These are phyloP conservation scores for Choristoneura fumiferana DNA, from an alignment of 1,140 invertebrate species.

Conservation along the genomic window DNA sequence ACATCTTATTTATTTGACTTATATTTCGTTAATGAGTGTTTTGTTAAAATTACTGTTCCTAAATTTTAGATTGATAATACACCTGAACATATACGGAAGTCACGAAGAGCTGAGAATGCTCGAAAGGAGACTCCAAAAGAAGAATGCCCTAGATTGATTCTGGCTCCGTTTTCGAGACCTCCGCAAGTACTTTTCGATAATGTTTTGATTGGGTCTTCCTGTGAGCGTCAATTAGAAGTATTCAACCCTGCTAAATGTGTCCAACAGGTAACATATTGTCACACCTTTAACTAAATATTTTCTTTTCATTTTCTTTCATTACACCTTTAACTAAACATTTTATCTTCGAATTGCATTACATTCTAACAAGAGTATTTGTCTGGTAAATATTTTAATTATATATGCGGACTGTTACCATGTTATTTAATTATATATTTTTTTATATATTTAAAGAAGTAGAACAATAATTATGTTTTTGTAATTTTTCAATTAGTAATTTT, in stretches of 20 bases:
- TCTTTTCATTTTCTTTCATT: not conserved
- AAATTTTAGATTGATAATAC: conserved; percentile 70
- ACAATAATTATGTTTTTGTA: no score
- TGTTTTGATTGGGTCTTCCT: conserved; percentile 78
- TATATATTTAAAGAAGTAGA: no score
- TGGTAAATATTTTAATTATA: no score
- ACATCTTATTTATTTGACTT: conserved; percentile 15
- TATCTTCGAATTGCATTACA: no score
- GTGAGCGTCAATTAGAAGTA: conserved; percentile 76
- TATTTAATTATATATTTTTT: no score
- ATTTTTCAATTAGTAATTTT: no score
- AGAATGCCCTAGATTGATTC: conserved; percentile 66
- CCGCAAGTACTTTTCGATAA: conserved; percentile 82
- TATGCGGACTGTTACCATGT: no score
- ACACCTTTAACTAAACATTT: no score
- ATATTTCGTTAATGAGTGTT: no score
- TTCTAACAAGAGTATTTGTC: no score
- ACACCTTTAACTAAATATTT: conserved; percentile 10
- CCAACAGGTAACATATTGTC: conserved; percentile 71
- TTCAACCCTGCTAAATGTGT: conserved; percentile 78
- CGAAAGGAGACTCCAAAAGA: conserved; percentile 52
- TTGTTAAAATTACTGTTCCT: conserved; percentile 18
- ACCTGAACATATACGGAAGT: conserved; percentile 59
- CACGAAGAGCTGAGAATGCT: conserved; percentile 34
- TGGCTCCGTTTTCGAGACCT: conserved; percentile 81